Conservation (phyloP, 1,140 invertebrate genomes). For the Rhopalosiphum padi region DNA sequence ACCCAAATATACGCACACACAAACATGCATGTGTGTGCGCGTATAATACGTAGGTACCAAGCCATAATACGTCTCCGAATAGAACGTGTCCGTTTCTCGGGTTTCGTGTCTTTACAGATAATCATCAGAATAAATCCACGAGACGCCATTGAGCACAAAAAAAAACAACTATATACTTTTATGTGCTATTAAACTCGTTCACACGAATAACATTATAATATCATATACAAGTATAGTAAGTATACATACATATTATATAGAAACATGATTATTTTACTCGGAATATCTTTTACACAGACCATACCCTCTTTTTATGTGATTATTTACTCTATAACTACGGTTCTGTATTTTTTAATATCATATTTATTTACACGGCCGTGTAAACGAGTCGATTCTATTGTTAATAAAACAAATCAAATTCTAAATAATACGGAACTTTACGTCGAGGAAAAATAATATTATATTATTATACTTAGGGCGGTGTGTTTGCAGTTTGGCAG, state of each 20-base stretch:
- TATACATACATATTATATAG: not conserved
- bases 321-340: not conserved
- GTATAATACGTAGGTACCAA: not conserved
- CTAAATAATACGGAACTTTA: not conserved
- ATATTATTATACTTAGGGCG: too few relatives aligned
- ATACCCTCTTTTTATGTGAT: not conserved
- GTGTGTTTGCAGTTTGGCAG: too few relatives aligned
- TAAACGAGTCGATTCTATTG: not conserved
- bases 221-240: not conserved
- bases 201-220: not conserved
- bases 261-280: not conserved
- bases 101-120: constrained; percentile 36
- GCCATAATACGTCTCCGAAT: not conserved
- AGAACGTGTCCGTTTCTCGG: constrained; percentile 18
- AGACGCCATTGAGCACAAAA: constrained; percentile 11
- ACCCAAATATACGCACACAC: not conserved
- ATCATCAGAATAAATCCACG: constrained; percentile 17
- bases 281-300: not conserved
- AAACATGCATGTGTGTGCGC: not conserved
- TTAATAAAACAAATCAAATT: not conserved
- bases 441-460: not conserved
- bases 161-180: constrained; percentile 4
- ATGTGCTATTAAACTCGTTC: constrained; percentile 33
- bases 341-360: not conserved
- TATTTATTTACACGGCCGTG: not conserved